These are phyloP conservation scores for Triplophysa rosa DNA, from an alignment of 2,113 vertebrate species.

Conservation along the genomic window DNA sequence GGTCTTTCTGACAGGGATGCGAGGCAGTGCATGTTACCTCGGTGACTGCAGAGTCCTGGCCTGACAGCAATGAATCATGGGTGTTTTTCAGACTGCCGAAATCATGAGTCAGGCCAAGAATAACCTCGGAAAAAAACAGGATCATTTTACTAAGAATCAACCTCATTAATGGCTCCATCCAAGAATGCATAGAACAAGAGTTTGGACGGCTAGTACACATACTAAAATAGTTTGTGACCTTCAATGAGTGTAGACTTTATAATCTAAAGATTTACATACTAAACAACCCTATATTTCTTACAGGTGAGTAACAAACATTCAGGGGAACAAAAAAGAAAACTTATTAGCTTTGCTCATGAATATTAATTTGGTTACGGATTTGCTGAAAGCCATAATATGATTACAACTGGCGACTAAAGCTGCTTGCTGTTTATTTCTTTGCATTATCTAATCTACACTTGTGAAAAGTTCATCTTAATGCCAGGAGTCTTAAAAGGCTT, in stretches of 20 bases:
- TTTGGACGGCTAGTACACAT: not conserved
- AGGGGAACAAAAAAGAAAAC: too few relatives aligned
- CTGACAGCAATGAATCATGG: conserved; percentile 43
- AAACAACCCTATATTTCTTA: not conserved
- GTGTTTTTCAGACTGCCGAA: conserved; percentile 15
- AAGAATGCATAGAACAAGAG: not conserved
- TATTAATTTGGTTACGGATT: too few relatives aligned
- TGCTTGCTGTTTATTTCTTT: too few relatives aligned
- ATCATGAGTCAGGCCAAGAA: conserved; percentile 35
- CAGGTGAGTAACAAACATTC: too few relatives aligned
- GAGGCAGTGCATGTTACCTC: not conserved
- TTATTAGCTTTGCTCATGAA: too few relatives aligned
- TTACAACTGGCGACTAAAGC: too few relatives aligned
- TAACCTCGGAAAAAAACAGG: conserved; percentile 7
- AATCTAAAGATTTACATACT: not conserved
- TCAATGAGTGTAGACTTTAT: not conserved
- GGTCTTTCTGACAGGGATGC: conserved; percentile 27
- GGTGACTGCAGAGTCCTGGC: not conserved
- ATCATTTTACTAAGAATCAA: conserved; percentile 4
- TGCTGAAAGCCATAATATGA: too few relatives aligned
- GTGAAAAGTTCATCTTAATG: too few relatives aligned
- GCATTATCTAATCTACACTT: too few relatives aligned
- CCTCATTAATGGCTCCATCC: not conserved
- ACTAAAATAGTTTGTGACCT: not conserved
- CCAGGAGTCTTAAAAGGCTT: too few relatives aligned